Conservation (phyloP, 2,888 invertebrate species). For the Pyrrhosoma nymphula region DNA sequence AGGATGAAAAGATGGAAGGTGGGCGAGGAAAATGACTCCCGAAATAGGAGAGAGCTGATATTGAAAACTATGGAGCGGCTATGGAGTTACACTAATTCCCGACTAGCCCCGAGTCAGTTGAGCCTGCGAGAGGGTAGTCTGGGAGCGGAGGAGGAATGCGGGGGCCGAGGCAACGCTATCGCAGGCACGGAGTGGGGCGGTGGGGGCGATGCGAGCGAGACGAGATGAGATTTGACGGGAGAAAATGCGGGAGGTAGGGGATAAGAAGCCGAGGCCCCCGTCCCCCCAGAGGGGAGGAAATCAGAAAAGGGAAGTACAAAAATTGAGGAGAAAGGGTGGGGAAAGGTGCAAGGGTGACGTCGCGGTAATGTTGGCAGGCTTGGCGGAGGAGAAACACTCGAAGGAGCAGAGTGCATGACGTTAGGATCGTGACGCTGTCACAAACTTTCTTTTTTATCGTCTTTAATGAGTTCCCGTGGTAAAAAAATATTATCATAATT, state of each 20-base stretch:
- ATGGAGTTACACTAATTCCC: neutral
- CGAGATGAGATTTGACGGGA: neutral
- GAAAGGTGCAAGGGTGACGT: neutral
- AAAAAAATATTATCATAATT: too few relatives aligned
- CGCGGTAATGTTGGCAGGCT: too few relatives aligned
- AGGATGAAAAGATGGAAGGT: too few relatives aligned
- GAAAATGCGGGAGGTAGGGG: neutral
- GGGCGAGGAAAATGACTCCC: neutral
- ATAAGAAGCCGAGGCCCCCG: neutral
- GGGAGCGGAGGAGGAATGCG: neutral
- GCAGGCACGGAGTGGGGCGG: neutral
- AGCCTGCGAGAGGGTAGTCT: neutral
- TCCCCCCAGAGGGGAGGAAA: too few relatives aligned
- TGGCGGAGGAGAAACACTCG: too few relatives aligned
- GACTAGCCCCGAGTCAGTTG: neutral
- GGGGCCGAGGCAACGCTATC: neutral
- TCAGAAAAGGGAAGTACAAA: neutral
- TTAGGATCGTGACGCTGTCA: too few relatives aligned
- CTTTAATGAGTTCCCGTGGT: too few relatives aligned
- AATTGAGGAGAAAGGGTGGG: neutral
- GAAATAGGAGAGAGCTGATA: neutral
- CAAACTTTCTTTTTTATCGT: too few relatives aligned
- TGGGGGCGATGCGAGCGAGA: neutral
- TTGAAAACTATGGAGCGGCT: neutral
- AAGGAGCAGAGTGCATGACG: too few relatives aligned